Conservation (phyloP, 1,140 invertebrate species). For the Papilio xuthus region DNA sequence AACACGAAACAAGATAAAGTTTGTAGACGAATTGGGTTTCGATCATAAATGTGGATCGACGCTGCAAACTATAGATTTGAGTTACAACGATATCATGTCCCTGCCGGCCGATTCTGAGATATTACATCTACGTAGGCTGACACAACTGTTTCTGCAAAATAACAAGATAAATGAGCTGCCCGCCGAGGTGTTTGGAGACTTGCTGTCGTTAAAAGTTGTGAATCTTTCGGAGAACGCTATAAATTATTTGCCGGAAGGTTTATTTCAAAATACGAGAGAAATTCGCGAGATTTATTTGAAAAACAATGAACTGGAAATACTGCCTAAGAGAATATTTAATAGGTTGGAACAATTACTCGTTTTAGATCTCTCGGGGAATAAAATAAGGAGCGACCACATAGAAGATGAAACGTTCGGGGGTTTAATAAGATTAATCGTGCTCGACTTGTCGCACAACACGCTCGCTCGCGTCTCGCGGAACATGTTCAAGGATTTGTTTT, state of each 20-base stretch:
- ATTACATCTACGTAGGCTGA: conserved; percentile 85
- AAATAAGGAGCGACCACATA: conserved; percentile 86
- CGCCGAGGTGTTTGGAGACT: conserved; percentile 85
- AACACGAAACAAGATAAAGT: conserved; percentile 87
- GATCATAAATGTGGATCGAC: conserved; percentile 82
- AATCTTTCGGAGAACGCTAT: conserved; percentile 90
- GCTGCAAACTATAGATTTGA: conserved; percentile 86
- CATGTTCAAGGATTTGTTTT: conserved; percentile 91
- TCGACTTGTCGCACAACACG: conserved; percentile 87
- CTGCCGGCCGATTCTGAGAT: conserved; percentile 86
- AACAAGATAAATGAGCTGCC: conserved; percentile 88
- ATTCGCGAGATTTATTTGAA: conserved; percentile 88
- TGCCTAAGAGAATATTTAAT: conserved; percentile 86
- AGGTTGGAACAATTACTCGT: conserved; percentile 86
- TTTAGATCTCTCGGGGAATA: conserved; percentile 88
- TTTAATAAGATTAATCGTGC: conserved; percentile 85
- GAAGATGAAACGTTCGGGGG: conserved; percentile 86
- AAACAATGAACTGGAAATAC: conserved; percentile 87
- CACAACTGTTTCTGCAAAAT: conserved; percentile 87
- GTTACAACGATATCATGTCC: conserved; percentile 86
- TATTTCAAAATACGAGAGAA: conserved; percentile 87
- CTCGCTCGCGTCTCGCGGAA: conserved; percentile 84
- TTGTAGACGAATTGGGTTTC: conserved; percentile 86
- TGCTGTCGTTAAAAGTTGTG: conserved; percentile 87
- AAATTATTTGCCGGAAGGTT: conserved; percentile 85